Evolutionary conservation across 2,888 invertebrate species (phyloP), one percentile per base, ranked within the genome.

Genomic region (Athrips mouffetella): DNA sequence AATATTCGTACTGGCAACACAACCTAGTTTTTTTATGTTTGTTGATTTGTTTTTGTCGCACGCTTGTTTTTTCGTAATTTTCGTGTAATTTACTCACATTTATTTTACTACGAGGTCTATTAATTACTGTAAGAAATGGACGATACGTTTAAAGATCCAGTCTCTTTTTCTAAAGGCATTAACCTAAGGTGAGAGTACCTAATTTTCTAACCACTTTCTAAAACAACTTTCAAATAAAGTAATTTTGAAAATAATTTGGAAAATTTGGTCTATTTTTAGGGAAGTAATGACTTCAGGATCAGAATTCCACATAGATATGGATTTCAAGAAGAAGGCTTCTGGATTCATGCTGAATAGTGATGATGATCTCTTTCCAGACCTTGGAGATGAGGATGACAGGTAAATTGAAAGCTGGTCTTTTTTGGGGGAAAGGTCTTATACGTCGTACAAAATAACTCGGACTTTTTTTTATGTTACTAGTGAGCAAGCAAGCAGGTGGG

Each of bases 261-360:
- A n/a, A n/a, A n/a, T n/a, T n/a, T n/a, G n/a, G n/a, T n/a, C n/a
- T n/a, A n/a, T 5, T 73, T 59, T 2, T 62, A 81, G 81, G 20
- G 70, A 76, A 2, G 55, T 80, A 1, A 59, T 80, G 50, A 66
- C 62, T 0, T 60, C 70, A 0, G 61, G 62, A 0, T 64, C 68
- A 0, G 82, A 79, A 47, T 83, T 81, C 47, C 76, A 74, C 10
- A 69, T 87, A 3, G 84, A 87, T 30, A 51, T 78, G 37, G 80
- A 86, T 44, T 84, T 84, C 47, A 74, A 75, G 33, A 73, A 73
- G 49, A 62, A 60, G 40, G 63, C 59, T 1, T 51, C 55, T 6
- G 62, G 56, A 1, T 57, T 58, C 10, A 54, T 65, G 4, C 33
- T 73, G 0, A 68, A 61, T 3, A 63, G 62, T 23, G 73, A 75